Evolutionary conservation across 2,888 invertebrate genomes (phyloP), one percentile per base, ranked within the genome.

Genomic region (Formica aserva): DNA sequence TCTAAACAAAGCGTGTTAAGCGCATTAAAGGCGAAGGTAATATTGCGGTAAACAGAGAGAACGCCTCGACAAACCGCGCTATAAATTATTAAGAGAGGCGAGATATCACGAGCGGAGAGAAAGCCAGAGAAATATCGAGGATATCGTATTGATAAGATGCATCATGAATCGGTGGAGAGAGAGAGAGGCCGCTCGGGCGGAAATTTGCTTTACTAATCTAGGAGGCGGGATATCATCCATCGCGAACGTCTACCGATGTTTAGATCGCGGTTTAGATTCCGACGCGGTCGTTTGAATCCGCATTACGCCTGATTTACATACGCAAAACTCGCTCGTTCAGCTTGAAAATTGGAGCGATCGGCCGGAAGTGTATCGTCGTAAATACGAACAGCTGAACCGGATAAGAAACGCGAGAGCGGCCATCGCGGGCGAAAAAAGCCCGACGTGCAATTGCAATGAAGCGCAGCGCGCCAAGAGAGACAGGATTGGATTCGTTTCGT

Each of bases 331-430:
- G 71, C 48, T n/a, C 57, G 55, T 26, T 63, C 35, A n/a, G 26
- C 22, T 4, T 15, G 74, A 26, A 78, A 78, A 69, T 57, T 29
- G 69, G 78, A 77, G 77, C 69, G 55, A 71, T 22, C 41, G 29
- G 57, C 69, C 71, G 57, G 78, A 80, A 80, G 60, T 22, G 45
- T 48, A 48, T 15, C 22, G 57, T 45, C 72, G 32, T 72, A 60
- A 72, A 72, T 35, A 18, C 22, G 57, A 60, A 26, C 32, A 71
- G 32, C 29, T 32, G 78, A 69, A 57, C 57, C 71, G 78, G 41
- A 57, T 13, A 65, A 32, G 22, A 71, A 55, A 71, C 48, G 22
- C 55, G 11, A 6, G 26, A 72, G 15, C 29, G 69, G 26, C 72
- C 55, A 77, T 32, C 48, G 38, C 32, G 65, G 35, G 32, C 66